Evolutionary conservation across 2,113 vertebrate genomes (phyloP).

Genomic region (Engystomops pustulosus): DNA sequence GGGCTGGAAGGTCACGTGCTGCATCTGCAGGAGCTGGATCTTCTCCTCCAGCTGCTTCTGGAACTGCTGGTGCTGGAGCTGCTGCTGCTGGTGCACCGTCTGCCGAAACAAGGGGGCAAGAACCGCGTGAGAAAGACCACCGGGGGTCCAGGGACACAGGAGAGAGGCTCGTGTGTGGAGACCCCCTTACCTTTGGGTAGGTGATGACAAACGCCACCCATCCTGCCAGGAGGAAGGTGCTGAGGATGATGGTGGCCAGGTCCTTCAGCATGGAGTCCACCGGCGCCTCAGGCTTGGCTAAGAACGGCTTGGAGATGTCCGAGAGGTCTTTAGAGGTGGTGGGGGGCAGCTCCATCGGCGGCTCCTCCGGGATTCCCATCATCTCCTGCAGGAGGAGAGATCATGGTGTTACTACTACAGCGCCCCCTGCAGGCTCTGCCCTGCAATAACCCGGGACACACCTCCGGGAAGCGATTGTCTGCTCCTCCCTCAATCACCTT

Average conservation of each 20-base stretch:
- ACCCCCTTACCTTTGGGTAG: constrained; percentile 87
- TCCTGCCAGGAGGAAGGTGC: constrained; percentile 92
- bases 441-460: constrained; percentile 62
- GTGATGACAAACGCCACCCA: constrained; percentile 96
- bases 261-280: constrained; percentile 95
- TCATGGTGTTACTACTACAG: neutral
- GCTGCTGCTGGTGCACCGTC: constrained; percentile 90
- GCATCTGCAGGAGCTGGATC: constrained; percentile 88
- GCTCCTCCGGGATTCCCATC: constrained; percentile 82
- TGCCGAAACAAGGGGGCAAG: constrained; percentile 46
- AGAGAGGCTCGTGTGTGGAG: neutral
- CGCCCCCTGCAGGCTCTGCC: neutral
- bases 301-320: constrained; percentile 70
- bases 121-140: neutral
- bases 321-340: constrained; percentile 77
- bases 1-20: constrained; percentile 82
- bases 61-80: constrained; percentile 90
- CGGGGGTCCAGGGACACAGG: neutral
- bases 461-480: constrained; percentile 84
- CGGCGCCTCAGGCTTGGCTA: constrained; percentile 78
- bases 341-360: constrained; percentile 69
- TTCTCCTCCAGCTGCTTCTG: constrained; percentile 91
- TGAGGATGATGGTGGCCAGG: constrained; percentile 94
- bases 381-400: constrained; percentile 70
- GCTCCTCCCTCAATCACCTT: constrained; percentile 89